Conservation (phyloP, 1,140 invertebrate species). For the Leptonema lineaticorne region DNA sequence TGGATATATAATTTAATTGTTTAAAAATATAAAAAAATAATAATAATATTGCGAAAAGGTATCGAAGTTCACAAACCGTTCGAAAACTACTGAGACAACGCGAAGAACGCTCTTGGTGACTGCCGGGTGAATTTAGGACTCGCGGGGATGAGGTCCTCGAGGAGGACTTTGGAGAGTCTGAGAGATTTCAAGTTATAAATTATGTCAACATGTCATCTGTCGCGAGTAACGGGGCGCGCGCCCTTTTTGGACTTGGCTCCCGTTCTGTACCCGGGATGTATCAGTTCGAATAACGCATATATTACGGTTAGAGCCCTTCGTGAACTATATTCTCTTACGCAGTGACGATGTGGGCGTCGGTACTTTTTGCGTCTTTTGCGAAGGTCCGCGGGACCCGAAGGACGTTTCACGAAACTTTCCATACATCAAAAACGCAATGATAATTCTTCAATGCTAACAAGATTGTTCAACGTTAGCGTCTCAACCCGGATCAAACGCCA, state of each 20-base stretch:
- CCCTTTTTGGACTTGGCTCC: slow-evolving; percentile 2
- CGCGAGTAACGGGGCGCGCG: slow-evolving; percentile 6
- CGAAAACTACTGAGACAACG: too few relatives aligned
- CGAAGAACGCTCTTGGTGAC: not conserved
- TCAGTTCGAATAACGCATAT: slow-evolving; percentile 13
- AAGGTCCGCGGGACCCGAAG: not conserved
- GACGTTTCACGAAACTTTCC: not conserved
- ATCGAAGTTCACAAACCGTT: too few relatives aligned
- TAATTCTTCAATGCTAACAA: slow-evolving; percentile 18
- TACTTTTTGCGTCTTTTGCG: slow-evolving; percentile 5
- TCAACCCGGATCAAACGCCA: not conserved
- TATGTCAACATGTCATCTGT: slow-evolving; percentile 26
- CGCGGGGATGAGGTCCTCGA: not conserved
- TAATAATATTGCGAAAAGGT: too few relatives aligned
- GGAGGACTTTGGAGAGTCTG: not conserved
- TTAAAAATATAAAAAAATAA: too few relatives aligned
- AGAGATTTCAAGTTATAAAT: slow-evolving; percentile 20
- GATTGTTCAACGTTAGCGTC: slow-evolving; percentile 1
- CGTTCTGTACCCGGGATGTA: not conserved
- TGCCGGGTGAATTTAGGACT: not conserved
- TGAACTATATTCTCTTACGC: not conserved
- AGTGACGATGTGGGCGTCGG: not conserved
- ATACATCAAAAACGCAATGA: slow-evolving; percentile 16
- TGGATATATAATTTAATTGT: too few relatives aligned
- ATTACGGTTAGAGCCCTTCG: not conserved